These are phyloP conservation scores for Periophthalmus magnuspinnatus DNA, from an alignment of 2,797 vertebrate species.

Conservation along the genomic window DNA sequence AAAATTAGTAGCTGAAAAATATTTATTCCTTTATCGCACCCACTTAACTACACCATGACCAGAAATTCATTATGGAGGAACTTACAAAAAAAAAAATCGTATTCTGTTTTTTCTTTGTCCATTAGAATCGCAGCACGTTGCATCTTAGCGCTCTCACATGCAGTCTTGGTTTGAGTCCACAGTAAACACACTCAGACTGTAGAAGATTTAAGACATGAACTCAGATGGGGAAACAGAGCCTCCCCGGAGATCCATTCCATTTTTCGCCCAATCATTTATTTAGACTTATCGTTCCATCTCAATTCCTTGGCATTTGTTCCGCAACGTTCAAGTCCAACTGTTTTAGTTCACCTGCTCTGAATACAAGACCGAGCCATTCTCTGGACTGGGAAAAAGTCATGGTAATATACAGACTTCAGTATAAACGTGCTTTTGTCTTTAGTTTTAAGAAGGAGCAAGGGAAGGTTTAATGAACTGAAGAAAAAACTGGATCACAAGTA, in stretches of 20 bases:
- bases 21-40: not conserved
- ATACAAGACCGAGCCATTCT: not conserved
- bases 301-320: constrained; percentile 27
- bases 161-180: constrained; percentile 51
- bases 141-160: constrained; percentile 15
- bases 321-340: constrained; percentile 16
- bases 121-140: constrained; percentile 19
- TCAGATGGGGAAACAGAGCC: constrained; percentile 70
- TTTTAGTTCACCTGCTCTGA: not conserved
- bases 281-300: constrained; percentile 25
- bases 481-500: too few relatives aligned
- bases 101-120: constrained; percentile 36
- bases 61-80: not conserved
- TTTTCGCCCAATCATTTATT: constrained; percentile 39
- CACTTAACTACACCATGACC: not conserved
- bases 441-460: too few relatives aligned
- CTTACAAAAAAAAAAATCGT: not conserved
- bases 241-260: constrained; percentile 72
- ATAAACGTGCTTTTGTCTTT: too few relatives aligned
- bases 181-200: constrained; percentile 43
- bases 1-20: not conserved
- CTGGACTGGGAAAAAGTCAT: not conserved
- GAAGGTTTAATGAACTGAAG: too few relatives aligned
- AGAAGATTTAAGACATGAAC: constrained; percentile 44
- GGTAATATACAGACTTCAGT: too few relatives aligned